These are phyloP conservation scores for Labeo calbasu DNA, from an alignment of 2,797 vertebrate genomes.

Conservation along the genomic window DNA sequence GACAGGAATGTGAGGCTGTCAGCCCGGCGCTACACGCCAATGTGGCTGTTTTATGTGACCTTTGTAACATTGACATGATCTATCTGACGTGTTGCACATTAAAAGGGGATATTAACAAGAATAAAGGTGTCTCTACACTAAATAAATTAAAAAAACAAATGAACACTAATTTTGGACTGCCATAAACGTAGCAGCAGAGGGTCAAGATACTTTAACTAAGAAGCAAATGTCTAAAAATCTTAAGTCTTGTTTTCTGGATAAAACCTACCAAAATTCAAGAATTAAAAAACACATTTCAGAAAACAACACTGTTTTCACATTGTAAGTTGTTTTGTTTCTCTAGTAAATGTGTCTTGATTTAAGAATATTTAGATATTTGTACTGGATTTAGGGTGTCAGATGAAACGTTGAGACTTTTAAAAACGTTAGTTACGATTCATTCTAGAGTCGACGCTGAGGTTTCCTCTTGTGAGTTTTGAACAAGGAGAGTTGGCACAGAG, in stretches of 20 bases:
- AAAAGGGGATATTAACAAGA: neutral
- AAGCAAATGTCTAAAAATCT: too few species aligned
- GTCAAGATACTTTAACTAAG: too few species aligned
- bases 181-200: too few species aligned
- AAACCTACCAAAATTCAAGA: too few species aligned
- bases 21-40: neutral
- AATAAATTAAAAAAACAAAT: too few species aligned
- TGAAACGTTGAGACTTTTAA: neutral
- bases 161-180: too few species aligned
- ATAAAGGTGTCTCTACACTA: neutral
- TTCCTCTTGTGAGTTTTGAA: neutral
- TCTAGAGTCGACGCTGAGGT: neutral
- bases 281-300: too few species aligned
- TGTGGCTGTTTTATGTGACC: constrained; percentile 5
- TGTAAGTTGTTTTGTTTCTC: too few species aligned
- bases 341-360: too few species aligned
- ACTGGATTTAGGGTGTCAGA: neutral
- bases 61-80: neutral
- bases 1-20: constrained; percentile 15
- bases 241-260: too few species aligned
- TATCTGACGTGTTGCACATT: neutral
- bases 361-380: too few species aligned
- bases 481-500: constrained; percentile 37
- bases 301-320: too few species aligned
- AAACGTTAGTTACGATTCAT: neutral